Evolutionary conservation across 2,797 vertebrate species (phyloP), one percentile per base, ranked within the genome.

Genomic region (Trichosurus vulpecula): DNA sequence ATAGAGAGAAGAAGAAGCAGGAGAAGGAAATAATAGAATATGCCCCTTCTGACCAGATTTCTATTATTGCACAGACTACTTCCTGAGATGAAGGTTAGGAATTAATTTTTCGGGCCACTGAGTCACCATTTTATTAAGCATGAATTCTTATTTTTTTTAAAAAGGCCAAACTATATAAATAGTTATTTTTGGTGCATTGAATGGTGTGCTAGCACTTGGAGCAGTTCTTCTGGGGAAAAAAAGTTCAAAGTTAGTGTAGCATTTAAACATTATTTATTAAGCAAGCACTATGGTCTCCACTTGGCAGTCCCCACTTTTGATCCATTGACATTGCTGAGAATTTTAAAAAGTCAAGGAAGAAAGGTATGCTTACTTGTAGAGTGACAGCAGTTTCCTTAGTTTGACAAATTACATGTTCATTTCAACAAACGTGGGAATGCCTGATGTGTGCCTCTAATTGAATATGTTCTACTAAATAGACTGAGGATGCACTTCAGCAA

Each of bases 71-170:
- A 0, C 91, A 91, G 51, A 16, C 47, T 56, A 10, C 16, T 92
- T 22, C 30, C 47, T 66, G 14, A 93, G 3, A n/a, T 0, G 30
- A 81, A 81, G 47, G 41, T 93, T n/a, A 66, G 30, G 41, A 91
- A 52, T 95, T 94, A 95, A 96, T 47, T 12, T 1, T 74, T 95
- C 96, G 52, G 87, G 0, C 10, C 92, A 92, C 56, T 56, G 91
- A 52, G 41, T 56, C 74, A 6, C 54, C 52, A 92, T 91, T 96
- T 96, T 61, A 89, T 35, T 52, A 74, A 58, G 92, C 90, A 93
- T 91, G 14, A 96, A 97, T 94, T 56, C 52, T 91, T 29, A 57
- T 56, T 31, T 74, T 30, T 54, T 52, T 52, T 52, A 6, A 1
- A 2, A 14, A 55, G 53, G 6, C n/a, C 81, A 92, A 52, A 2